phyloP scores from a whole-genome alignment of 2,888 invertebrate species.

The Hypselothyrea guttata region DNA sequence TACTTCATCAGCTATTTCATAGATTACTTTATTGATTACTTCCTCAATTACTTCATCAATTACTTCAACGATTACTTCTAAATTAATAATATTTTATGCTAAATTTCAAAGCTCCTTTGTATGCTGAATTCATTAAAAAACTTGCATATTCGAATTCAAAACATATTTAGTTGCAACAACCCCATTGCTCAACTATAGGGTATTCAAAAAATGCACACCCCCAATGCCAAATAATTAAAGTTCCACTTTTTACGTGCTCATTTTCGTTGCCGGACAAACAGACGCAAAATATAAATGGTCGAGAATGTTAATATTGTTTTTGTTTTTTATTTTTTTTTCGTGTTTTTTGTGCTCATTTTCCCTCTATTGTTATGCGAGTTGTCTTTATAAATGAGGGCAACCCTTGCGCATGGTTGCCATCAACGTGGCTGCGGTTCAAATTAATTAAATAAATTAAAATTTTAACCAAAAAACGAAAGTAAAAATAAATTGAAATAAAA shows the following conservation, averaged over 20 bases:
- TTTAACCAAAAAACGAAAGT: slow-evolving; percentile 38
- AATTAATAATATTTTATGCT: too few relatives aligned
- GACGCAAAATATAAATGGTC: slow-evolving; percentile 27
- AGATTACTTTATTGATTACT: too few relatives aligned
- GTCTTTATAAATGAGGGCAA: slow-evolving; percentile 34
- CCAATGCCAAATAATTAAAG: slow-evolving; percentile 60
- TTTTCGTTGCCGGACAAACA: slow-evolving; percentile 6
- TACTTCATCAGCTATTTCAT: too few relatives aligned
- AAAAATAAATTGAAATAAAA: slow-evolving; percentile 58
- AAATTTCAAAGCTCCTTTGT: too few relatives aligned
- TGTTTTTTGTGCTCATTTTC: slow-evolving; percentile 10
- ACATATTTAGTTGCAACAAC: neutral
- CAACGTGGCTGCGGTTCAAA: slow-evolving; percentile 45
- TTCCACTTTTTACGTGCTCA: slow-evolving; percentile 21
- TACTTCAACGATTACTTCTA: too few relatives aligned
- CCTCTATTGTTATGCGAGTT: slow-evolving; percentile 30
- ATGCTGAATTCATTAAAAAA: too few relatives aligned
- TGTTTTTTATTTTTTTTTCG: slow-evolving; percentile 5
- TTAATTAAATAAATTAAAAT: slow-evolving; percentile 71
- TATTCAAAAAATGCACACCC: slow-evolving; percentile 7
- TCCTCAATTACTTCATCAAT: too few relatives aligned
- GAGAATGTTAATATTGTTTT: slow-evolving; percentile 24
- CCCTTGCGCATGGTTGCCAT: slow-evolving; percentile 11
- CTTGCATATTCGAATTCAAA: neutral
- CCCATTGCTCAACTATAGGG: neutral